phyloP scores from a whole-genome alignment of 2,113 vertebrate species.

The Excalfactoria chinensis region DNA sequence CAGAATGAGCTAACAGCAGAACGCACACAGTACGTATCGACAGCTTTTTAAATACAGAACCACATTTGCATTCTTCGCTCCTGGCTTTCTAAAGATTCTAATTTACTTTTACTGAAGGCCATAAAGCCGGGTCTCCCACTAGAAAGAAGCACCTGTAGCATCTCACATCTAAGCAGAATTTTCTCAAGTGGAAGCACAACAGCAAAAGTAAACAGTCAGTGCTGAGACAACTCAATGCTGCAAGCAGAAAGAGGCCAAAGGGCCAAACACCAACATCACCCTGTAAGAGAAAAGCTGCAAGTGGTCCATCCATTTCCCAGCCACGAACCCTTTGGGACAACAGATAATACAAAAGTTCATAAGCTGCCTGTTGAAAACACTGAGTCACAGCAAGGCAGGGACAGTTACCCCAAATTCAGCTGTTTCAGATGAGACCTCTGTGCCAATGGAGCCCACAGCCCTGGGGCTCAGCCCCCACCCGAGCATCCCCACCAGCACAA shows the following conservation, averaged over 20 bases:
- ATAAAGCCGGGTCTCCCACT: not conserved
- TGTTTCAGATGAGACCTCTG: not conserved
- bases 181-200: not conserved
- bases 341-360: not conserved
- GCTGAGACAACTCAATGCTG: not conserved
- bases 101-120: not conserved
- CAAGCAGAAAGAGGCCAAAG: not conserved
- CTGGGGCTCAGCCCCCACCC: not conserved
- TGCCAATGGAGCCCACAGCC: conserved; percentile 1
- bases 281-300: not conserved
- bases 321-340: not conserved
- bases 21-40: fast-evolving
- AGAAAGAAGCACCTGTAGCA: not conserved
- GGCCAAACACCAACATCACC: not conserved
- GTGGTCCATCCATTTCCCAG: not conserved
- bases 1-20: not conserved
- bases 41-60: fast-evolving
- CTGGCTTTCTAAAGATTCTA: not conserved
- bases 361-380: not conserved
- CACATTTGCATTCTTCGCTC: not conserved
- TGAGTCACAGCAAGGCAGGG: not conserved
- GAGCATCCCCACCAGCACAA: not conserved
- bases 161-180: not conserved
- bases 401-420: not conserved
- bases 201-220: not conserved